phyloP scores from a whole-genome alignment of 2,113 vertebrate genomes.

The Girardinichthys multiradiatus region DNA sequence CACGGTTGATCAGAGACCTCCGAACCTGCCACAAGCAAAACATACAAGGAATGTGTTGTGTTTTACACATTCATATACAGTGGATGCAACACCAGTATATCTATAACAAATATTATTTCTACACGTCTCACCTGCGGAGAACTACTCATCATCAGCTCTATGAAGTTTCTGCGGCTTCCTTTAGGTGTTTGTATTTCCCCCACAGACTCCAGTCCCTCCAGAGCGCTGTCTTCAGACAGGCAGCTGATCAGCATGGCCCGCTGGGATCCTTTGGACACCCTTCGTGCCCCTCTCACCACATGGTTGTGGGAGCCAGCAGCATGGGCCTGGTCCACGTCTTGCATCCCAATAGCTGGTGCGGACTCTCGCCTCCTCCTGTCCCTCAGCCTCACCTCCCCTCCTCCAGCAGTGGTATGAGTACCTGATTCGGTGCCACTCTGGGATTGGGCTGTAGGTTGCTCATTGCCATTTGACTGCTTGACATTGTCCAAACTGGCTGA shows the following conservation, averaged over 20 bases:
- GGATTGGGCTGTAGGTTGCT: conserved; percentile 22
- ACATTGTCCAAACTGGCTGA: conserved; percentile 47
- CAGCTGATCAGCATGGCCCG: conserved; percentile 72
- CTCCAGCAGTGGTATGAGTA: conserved; percentile 27
- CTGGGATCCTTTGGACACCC: conserved; percentile 72
- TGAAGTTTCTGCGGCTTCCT: conserved; percentile 80
- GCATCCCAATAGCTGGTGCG: conserved; percentile 59
- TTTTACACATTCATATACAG: background rate
- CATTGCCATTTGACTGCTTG: conserved; percentile 48
- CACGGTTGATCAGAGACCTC: conserved; percentile 75
- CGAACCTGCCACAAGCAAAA: conserved; percentile 76
- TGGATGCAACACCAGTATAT: background rate
- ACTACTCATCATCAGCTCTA: conserved; percentile 83
- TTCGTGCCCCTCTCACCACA: conserved; percentile 62
- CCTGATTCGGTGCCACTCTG: conserved; percentile 14
- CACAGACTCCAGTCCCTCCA: conserved; percentile 59
- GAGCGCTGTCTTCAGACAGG: conserved; percentile 72
- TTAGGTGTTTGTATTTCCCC: conserved; percentile 75
- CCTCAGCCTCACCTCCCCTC: conserved; percentile 68
- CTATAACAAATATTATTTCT: background rate
- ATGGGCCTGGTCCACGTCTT: conserved; percentile 57
- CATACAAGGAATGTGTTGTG: too few species aligned
- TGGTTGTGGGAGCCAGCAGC: conserved; percentile 43
- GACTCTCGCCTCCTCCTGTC: conserved; percentile 73
- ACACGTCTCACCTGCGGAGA: conserved; percentile 80